Percentiles rank a stretch among this genome's conserved stretches.
These are phyloP conservation scores for Scaptomyza flava DNA, from an alignment of 2,888 invertebrate genomes.

Conservation along the genomic window DNA sequence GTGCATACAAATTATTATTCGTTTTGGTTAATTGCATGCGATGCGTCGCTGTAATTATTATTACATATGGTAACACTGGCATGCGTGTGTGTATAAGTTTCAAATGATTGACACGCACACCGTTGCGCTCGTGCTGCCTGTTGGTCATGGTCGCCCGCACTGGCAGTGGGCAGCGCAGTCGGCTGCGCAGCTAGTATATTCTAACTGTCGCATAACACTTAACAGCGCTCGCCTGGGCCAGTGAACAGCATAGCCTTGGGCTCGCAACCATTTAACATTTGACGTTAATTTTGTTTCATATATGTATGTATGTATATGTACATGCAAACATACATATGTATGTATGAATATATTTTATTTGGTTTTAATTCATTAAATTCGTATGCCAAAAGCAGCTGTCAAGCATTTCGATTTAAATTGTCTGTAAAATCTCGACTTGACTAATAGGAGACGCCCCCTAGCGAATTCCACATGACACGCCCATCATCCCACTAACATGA, in stretches of 20 bases:
- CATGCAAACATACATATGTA: too few relatives aligned
- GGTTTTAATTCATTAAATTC: conserved; percentile 25
- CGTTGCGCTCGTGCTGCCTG: conserved; percentile 30
- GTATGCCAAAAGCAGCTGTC: conserved; percentile 9
- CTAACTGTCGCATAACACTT: conserved; percentile 63
- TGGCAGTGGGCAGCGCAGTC: conserved; percentile 30
- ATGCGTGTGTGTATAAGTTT: conserved; percentile 40
- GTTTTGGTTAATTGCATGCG: conserved; percentile 35
- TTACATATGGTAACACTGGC: conserved; percentile 33
- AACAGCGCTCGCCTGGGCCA: conserved; percentile 30
- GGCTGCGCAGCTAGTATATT: conserved; percentile 46
- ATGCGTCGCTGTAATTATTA: conserved; percentile 37
- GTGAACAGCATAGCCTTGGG: conserved; percentile 38
- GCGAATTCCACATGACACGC: conserved; percentile 31
- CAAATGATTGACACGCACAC: conserved; percentile 65
- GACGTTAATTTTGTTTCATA: conserved; percentile 15
- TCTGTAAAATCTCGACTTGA: conserved; percentile 36
- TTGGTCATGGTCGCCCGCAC: conserved; percentile 60
- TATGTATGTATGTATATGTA: too few relatives aligned
- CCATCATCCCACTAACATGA: conserved; percentile 8
- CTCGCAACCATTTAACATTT: conserved; percentile 29
- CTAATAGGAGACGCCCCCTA: conserved; percentile 16
- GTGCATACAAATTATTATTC: neutral
- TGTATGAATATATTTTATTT: conserved; percentile 9
- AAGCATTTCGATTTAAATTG: conserved; percentile 30